These are phyloP conservation scores for Theretra japonica DNA, from an alignment of 2,888 invertebrate species.

Conservation along the genomic window DNA sequence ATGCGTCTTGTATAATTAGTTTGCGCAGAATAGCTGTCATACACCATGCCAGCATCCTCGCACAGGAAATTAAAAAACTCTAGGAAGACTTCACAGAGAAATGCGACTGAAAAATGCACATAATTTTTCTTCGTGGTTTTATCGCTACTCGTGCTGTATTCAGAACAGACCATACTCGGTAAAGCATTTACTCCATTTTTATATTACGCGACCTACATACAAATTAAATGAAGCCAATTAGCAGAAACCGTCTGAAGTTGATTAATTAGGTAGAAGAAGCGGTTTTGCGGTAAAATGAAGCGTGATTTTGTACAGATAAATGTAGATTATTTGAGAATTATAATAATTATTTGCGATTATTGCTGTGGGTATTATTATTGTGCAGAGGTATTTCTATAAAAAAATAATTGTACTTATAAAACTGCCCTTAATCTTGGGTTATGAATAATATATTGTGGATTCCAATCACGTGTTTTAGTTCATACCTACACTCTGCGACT, in stretches of 20 bases:
- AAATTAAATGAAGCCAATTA: constrained; percentile 7
- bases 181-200: constrained; percentile 13
- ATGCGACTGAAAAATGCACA: neutral
- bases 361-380: no score
- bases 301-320: neutral
- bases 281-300: neutral
- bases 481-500: no score
- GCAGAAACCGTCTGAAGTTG: neutral
- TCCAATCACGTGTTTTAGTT: no score
- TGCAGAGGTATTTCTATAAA: no score
- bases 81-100: neutral
- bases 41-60: neutral
- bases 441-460: no score
- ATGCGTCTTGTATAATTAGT: neutral
- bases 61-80: neutral
- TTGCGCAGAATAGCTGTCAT: neutral
- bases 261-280: neutral
- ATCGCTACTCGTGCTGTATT: neutral
- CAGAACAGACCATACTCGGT: neutral
- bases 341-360: neutral
- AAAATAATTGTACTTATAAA: no score
- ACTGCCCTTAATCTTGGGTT: no score
- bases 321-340: neutral
- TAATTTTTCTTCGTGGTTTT: constrained; percentile 14
- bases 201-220: constrained; percentile 11